These are phyloP conservation scores for Leucopsar rothschildi DNA, from an alignment of 2,113 vertebrate species.

Conservation along the genomic window DNA sequence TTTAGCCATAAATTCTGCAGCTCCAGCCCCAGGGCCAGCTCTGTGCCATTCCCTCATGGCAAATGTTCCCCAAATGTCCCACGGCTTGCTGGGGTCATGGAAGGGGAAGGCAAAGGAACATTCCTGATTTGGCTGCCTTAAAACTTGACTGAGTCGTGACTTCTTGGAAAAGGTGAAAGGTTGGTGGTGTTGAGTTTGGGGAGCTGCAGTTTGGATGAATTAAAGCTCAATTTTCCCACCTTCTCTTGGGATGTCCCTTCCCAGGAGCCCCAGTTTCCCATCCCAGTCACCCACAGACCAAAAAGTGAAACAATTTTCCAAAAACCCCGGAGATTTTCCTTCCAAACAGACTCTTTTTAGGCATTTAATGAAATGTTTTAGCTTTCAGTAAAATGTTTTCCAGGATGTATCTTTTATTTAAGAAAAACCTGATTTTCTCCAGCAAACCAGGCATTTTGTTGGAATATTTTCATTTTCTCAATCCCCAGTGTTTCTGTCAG, in stretches of 20 bases:
- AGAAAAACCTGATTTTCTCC: neutral
- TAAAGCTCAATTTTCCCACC: neutral
- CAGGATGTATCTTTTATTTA: neutral
- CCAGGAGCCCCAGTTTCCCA: neutral
- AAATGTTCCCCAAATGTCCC: neutral
- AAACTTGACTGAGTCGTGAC: neutral
- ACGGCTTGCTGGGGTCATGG: neutral
- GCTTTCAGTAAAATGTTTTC: neutral
- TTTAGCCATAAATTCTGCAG: neutral
- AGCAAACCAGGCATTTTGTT: neutral
- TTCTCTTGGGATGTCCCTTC: neutral
- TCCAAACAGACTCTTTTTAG: no score
- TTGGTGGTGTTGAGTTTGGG: neutral
- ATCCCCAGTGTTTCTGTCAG: neutral
- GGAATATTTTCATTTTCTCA: neutral
- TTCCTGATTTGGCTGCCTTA: neutral
- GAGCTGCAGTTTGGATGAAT: neutral
- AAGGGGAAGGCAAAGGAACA: neutral
- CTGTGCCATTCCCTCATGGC: neutral
- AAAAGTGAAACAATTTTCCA: neutral
- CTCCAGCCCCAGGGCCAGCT: neutral
- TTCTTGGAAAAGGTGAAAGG: neutral
- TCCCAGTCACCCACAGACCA: neutral
- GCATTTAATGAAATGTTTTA: neutral
- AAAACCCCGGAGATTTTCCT: rapidly evolving